Base-by-base conservation (phyloP, 2,888 invertebrate genomes). In the Hanleya hanleyi region DNA sequence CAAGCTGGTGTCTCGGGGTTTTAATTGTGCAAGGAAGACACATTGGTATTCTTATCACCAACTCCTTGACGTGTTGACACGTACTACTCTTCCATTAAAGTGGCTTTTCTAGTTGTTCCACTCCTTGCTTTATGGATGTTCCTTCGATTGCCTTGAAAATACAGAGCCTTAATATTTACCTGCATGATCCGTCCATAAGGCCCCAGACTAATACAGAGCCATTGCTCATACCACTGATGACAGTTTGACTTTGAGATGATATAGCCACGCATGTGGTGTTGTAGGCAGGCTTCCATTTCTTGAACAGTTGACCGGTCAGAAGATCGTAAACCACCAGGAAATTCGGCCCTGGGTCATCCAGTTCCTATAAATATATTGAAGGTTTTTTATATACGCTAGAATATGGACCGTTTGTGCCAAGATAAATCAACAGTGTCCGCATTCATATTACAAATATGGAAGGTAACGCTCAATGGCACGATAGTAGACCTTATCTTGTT, bases 271-370 rank as follows among this genome's bases (percentile, higher is more conserved):
- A 94, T 5, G 94, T 95, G 1, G 95, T 95, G 90, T 95, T 95
- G 79, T 94, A 94, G 35, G 94, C 94, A 0, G 96, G 96, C 91
- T 96, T 96, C 95, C 96, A 96, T 91, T 96, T 96, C 91, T 96
- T 96, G 92, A 96, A 96, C 81, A 96, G 90, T 0, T 96, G 96
- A 69, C 96, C 96, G 77, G 96, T 96, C 91, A 95, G 95, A 64
- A 97, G 92, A 92, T 97, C 96, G 90, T 96, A 96, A 65, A 96
- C 96, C 67, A 96, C 95, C 71, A 96, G 95, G 91, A 96, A 96
- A 92, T 96, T 96, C 0, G 96, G 78, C 4, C 72, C 67, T 2
- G 73, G 64, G 26, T 74, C 77, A 33, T 80, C 79, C 47, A 83
- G 61, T 64, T 83, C 84, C 84, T 84, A 76, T 3, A 29, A 69